Evolutionary conservation across 2,888 invertebrate genomes (phyloP), one percentile per base, ranked within the genome.

Genomic region (Apoderus coryli): DNA sequence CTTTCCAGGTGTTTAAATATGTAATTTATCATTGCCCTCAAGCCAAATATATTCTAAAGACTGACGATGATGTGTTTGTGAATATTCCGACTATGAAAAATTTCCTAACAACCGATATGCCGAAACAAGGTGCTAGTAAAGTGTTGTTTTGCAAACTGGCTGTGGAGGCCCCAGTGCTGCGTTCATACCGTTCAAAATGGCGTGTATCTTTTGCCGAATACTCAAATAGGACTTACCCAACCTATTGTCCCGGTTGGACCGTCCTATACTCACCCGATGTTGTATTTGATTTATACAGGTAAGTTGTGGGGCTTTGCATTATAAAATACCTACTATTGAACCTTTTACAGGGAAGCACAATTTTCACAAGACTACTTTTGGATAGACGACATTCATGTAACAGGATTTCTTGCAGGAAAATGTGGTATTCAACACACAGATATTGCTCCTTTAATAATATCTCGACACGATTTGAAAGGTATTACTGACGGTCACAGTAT

Each of bases 21-120:
- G 70, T 74, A 11, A 59, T 67, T 2, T 73, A 72, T 44, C 68
- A 75, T 46, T 85, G 85, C 51, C 63, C 69, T 0, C 59, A 62
- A 19, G 79, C 76, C 1, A 72, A 67, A 43, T 57, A 57, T 38
- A 52, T 82, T 31, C 57, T 82, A 31, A 82, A 82, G 54, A 69
- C 74, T 33, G 82, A 82, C 49, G 82, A 82, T 48, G 82, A 82
- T 56, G 68, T 79, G 35, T 72, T 78, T 42, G 72, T 82, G 10
- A 76, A 82, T 52, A 67, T 72, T 13, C 67, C 69, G 15, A 63
- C 63, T 11, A 50, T 80, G 44, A 54, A 70, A 26, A 61, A 64
- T 34, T 75, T 72, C 47, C 47, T 76, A 25, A 61, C 61, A 1
- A 58, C 60, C 29, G 64, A 64, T 36, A 40, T 75, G 39, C 69